phyloP scores from a whole-genome alignment of 2,797 vertebrate species.

The Columba guinea region DNA sequence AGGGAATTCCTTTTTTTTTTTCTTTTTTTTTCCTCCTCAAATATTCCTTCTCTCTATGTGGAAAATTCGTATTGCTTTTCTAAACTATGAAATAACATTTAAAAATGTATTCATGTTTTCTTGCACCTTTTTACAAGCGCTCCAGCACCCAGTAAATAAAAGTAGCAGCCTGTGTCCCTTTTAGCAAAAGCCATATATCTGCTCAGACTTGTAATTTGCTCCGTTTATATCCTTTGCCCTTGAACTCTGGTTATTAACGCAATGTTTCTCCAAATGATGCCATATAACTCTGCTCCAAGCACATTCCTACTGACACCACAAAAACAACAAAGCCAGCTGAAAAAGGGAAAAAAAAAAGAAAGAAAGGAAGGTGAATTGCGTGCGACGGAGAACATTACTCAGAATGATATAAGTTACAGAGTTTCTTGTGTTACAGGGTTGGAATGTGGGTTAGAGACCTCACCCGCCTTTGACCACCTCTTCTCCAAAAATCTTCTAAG shows the following conservation, averaged over 20 bases:
- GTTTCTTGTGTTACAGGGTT: slow-evolving; percentile 7
- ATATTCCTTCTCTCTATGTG: not conserved
- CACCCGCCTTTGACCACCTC: not conserved
- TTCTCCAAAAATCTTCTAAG: slow-evolving; percentile 40
- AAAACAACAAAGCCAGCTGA: slow-evolving; percentile 73
- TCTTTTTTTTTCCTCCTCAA: not conserved
- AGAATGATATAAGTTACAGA: slow-evolving; percentile 45
- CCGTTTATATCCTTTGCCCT: slow-evolving; percentile 87
- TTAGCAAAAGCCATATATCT: slow-evolving; percentile 86
- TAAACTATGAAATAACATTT: slow-evolving; percentile 31
- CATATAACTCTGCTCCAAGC: slow-evolving; percentile 82
- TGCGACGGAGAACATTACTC: slow-evolving; percentile 63
- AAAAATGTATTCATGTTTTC: slow-evolving; percentile 68
- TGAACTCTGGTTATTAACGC: slow-evolving; percentile 88
- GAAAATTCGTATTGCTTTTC: slow-evolving; percentile 53
- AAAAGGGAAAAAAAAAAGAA: not conserved
- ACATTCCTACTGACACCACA: slow-evolving; percentile 76
- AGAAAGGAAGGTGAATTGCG: slow-evolving; percentile 46
- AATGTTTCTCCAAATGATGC: slow-evolving; percentile 87
- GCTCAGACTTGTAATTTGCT: slow-evolving; percentile 85
- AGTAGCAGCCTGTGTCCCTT: slow-evolving; percentile 80
- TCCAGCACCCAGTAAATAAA: slow-evolving; percentile 82
- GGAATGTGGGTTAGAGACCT: slow-evolving; percentile 40
- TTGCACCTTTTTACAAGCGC: slow-evolving; percentile 71
- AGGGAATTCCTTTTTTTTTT: not conserved